Base-by-base conservation (phyloP, 1,140 invertebrate genomes). In the Zaprionus inermis region DNA sequence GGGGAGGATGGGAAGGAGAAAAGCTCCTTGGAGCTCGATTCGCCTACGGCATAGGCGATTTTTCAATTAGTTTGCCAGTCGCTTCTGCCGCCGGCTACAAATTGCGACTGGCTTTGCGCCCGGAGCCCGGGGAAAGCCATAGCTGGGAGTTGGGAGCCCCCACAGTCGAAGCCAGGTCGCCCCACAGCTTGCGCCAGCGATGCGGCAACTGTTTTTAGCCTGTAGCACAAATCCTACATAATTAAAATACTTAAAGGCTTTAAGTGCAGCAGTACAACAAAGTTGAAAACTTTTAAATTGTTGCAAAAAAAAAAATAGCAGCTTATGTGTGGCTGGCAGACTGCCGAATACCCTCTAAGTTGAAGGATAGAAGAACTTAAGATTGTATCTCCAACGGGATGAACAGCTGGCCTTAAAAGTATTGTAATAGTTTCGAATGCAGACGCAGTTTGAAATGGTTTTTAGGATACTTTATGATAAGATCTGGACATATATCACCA, bases 181-280 rank as follows among this genome's bases (percentile, higher is more conserved):
- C 38, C 4, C 38, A 41, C 38, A 41, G 38, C 38, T 16, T 44
- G 38, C 16, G 38, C 38, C 14, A 34, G 12, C 16, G 54, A 67
- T 30, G 46, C 22, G 72, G 66, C 22, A 75, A 65, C 81, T 77
- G 72, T 38, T 56, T 66, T 72, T 61, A 65, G 71, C 65, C 65
- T 49, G 58, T 60, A 64, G 72, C 75, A 65, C 56, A 88, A 88
- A 88, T 89, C 84, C 84, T 84, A 88, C 84, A 88, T 88, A 89
- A 88, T 88, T 88, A 88, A 88, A 88, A 89, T 89, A 88, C 84
- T 88, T 88, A 88, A 88, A 88, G 84, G 84, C 84, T 88, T 88
- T 88, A 88, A 88, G 78, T 77, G 67, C 73, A 75, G 71, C 77
- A 12, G 44, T 44, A 22, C 44, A 72, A 55, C 51, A 86, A 88